Base-by-base conservation (phyloP, 2,888 invertebrate genomes). In the Pomacea canaliculata region DNA sequence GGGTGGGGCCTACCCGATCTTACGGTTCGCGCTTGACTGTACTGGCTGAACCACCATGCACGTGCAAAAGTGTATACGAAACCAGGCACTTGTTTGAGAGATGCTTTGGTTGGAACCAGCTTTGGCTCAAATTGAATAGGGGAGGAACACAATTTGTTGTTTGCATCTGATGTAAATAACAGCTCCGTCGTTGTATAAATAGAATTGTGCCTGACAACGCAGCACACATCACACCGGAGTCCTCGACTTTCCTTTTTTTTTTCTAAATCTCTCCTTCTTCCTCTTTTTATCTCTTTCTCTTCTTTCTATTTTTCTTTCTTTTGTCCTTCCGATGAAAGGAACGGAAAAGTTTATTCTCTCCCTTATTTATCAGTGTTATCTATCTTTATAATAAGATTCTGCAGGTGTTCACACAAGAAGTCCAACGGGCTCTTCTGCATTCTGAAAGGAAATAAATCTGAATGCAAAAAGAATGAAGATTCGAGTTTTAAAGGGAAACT, bases 111-210 rank as follows among this genome's bases (percentile, higher is more conserved):
- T 49, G n/a, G 23, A 19, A 23, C 59, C 37, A 27, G 56, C 56
- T 23, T 56, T n/a, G 70, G 7, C 46, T 12, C 9, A 49, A 13
- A 16, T 7, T n/a, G 23, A 48, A 71, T 49, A 65, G 63, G 16
- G 23, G 63, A 73, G 48, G 65, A 48, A 10, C 27, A n/a, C 63
- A 49, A 66, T 73, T 73, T 73, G 73, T 73, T 73, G 73, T 73
- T 73, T 73, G 73, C 19, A 27, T 48, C 56, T 49, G 66, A 18
- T 49, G 51, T 66, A 73, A 73, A 73, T 73, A 73, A 63, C 23
- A 63, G 37, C 66, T 27, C 46, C 51, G n/a, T 5, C 56, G n/a
- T 65, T 23, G 72, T 49, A 66, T 73, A 73, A 73, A 73, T 73
- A 73, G 66, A 73, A 56, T 27, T 66, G 66, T 56, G 63, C 46